Percentiles rank a stretch among this genome's conserved stretches.
phyloP scores from a whole-genome alignment of 2,113 vertebrate genomes.

The Heptranchias perlo region DNA sequence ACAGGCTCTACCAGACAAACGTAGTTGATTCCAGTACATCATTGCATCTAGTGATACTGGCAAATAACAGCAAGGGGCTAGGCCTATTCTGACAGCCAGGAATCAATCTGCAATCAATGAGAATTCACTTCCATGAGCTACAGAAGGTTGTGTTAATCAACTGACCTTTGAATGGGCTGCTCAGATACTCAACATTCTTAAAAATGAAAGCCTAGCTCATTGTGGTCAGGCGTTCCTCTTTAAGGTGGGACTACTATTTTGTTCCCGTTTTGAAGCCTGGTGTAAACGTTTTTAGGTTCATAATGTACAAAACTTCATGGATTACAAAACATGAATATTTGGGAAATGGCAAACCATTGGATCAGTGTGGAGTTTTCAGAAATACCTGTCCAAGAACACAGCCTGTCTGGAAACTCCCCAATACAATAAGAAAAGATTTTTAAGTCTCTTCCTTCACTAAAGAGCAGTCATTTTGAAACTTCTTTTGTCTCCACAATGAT shows the following conservation, averaged over 20 bases:
- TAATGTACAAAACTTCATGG: background rate
- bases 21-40: background rate
- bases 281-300: background rate
- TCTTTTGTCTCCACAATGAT: background rate
- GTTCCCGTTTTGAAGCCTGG: background rate
- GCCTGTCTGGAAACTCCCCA: background rate
- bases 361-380: background rate
- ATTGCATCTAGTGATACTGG: background rate
- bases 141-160: background rate
- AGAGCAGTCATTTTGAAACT: background rate
- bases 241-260: background rate
- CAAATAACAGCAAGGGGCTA: background rate
- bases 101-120: constrained; percentile 23
- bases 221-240: background rate
- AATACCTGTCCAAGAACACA: background rate
- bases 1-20: constrained; percentile 2
- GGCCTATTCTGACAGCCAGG: background rate
- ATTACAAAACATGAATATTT: background rate
- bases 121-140: background rate
- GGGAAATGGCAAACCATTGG: background rate
- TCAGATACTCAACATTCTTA: background rate
- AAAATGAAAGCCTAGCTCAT: background rate
- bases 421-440: background rate
- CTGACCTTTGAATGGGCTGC: background rate
- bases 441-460: background rate